phyloP scores from a whole-genome alignment of 2,113 vertebrate species.

The Chloebia gouldiae region DNA sequence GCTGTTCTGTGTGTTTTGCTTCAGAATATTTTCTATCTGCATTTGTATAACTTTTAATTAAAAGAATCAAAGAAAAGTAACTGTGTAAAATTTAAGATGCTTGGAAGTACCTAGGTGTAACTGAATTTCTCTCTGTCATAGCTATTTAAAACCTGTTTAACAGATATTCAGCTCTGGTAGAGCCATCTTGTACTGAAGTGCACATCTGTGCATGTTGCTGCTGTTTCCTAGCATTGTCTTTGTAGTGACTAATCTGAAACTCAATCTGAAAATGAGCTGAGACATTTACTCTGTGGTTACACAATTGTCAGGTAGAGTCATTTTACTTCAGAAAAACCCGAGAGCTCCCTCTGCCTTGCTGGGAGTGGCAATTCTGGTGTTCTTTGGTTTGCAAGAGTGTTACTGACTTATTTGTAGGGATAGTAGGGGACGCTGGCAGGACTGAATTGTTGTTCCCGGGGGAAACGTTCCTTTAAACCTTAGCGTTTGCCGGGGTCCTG shows the following conservation, averaged over 20 bases:
- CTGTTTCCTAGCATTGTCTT: slow-evolving; percentile 20
- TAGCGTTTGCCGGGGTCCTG: neutral
- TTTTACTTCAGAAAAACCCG: neutral
- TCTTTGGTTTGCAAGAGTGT: neutral
- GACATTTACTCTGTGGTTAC: neutral
- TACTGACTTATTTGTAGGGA: neutral
- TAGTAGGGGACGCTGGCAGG: neutral
- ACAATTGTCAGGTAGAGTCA: neutral
- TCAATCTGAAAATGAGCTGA: neutral
- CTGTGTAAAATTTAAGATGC: neutral
- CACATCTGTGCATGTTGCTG: neutral
- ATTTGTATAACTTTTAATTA: neutral
- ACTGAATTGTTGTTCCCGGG: neutral
- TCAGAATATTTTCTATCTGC: neutral
- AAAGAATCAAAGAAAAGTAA: neutral
- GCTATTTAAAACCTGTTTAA: neutral
- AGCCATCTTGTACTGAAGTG: neutral
- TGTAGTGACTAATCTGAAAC: slow-evolving; percentile 25
- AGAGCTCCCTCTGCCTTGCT: neutral
- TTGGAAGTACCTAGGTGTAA: neutral
- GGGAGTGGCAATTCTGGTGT: neutral
- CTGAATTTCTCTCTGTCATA: neutral
- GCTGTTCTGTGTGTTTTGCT: neutral
- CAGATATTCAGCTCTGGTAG: neutral
- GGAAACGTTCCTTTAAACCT: neutral